A percentile compares a stretch with the other conserved stretches of the same genome.
phyloP scores from a whole-genome alignment of 2,113 vertebrate genomes.

The Callopanchax toddi region DNA sequence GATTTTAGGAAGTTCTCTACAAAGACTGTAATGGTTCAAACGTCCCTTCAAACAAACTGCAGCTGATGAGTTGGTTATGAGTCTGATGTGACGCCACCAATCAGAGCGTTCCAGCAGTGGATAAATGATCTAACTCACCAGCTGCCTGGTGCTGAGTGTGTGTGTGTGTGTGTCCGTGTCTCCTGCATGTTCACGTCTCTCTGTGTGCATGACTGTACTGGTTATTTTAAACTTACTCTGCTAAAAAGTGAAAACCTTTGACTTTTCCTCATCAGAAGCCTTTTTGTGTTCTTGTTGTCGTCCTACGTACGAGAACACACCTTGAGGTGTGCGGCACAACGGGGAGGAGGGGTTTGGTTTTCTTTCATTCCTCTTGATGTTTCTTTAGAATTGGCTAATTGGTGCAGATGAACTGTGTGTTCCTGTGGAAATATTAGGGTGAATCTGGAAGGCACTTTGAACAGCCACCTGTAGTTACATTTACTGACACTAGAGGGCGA shows the following conservation, averaged over 20 bases:
- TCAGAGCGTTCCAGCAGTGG: too few species aligned
- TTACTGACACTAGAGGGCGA: slow-evolving; percentile 40
- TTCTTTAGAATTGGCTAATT: slow-evolving; percentile 1
- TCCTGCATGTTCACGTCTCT: slow-evolving; percentile 55
- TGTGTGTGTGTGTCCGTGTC: slow-evolving; percentile 24
- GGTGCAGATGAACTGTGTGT: slow-evolving; percentile 13
- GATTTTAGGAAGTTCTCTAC: too few species aligned
- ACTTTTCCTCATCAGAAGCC: background rate
- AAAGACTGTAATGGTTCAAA: too few species aligned
- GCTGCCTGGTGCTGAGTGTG: slow-evolving; percentile 2
- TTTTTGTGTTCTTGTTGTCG: too few species aligned
- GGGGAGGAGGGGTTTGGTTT: background rate
- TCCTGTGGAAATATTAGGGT: slow-evolving; percentile 1
- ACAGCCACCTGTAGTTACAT: slow-evolving; percentile 12
- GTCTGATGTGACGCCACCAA: too few species aligned
- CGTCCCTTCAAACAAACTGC: too few species aligned
- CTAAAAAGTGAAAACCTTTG: background rate
- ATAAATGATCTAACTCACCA: background rate
- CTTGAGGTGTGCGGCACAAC: background rate
- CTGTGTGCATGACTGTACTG: slow-evolving; percentile 59
- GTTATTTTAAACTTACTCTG: slow-evolving; percentile 2
- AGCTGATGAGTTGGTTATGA: too few species aligned
- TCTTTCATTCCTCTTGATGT: slow-evolving; percentile 7
- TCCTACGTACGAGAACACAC: too few species aligned
- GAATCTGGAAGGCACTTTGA: slow-evolving; percentile 41